These are phyloP conservation scores for Batillaria attramentaria DNA, from an alignment of 1,140 invertebrate species.

Conservation along the genomic window DNA sequence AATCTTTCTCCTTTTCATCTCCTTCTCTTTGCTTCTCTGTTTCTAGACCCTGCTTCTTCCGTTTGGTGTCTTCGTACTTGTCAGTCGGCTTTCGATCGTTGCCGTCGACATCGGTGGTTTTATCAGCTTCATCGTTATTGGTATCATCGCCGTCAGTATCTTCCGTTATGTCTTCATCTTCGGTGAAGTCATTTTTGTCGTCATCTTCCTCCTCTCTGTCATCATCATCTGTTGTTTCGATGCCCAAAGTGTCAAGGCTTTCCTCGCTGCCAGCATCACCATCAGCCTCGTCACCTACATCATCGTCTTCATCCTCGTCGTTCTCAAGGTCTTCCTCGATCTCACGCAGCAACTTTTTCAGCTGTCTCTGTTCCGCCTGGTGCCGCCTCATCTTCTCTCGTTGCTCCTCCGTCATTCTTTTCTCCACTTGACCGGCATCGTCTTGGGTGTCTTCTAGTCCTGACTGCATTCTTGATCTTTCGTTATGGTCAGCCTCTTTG, in stretches of 20 bases:
- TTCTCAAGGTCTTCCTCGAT: background rate
- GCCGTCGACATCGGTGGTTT: background rate
- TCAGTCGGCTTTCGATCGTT: background rate
- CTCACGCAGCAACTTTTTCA: background rate
- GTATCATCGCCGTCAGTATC: background rate
- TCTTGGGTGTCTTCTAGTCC: background rate
- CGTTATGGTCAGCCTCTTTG: background rate
- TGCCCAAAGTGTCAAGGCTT: background rate
- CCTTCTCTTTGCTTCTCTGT: background rate
- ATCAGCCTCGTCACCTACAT: background rate
- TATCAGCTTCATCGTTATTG: background rate
- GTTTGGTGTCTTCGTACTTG: background rate
- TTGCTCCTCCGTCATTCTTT: background rate
- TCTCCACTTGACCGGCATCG: background rate
- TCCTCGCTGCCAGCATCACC: slow-evolving; percentile 8
- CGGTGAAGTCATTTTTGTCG: background rate
- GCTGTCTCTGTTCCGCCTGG: background rate
- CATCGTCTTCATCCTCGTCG: background rate
- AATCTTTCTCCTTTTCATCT: background rate
- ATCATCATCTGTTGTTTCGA: background rate
- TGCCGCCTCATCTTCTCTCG: too few species aligned
- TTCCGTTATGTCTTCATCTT: background rate
- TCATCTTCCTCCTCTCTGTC: slow-evolving; percentile 11
- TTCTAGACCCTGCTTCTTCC: background rate
- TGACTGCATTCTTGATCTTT: too few species aligned